Evolutionary conservation across 2,888 invertebrate species (phyloP).

Genomic region (Nemoura dubitans): DNA sequence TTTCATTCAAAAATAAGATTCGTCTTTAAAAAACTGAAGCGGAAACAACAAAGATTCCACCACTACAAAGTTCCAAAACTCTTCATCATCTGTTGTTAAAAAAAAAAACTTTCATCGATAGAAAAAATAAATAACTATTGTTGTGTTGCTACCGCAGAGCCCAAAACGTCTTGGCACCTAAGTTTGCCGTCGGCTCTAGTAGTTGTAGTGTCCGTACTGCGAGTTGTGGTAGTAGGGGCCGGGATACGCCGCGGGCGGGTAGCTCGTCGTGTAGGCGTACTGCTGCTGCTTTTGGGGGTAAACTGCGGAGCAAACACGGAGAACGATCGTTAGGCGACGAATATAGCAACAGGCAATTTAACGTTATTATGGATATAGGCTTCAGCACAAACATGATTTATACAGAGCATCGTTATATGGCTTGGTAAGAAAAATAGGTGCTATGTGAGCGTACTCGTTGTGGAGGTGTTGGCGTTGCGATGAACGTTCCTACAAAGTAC

Average conservation of each 20-base stretch:
- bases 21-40: too few species aligned
- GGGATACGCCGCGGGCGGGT: conserved; percentile 84
- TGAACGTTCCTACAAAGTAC: too few species aligned
- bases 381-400: too few species aligned
- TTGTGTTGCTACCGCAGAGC: background rate
- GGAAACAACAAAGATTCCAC: background rate
- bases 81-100: background rate
- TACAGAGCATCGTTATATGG: too few species aligned
- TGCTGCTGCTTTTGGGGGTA: conserved; percentile 95
- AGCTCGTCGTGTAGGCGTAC: conserved; percentile 85
- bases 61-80: background rate
- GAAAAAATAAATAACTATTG: conserved; percentile 12
- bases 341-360: too few species aligned
- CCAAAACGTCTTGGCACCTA: background rate
- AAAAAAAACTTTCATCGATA: background rate
- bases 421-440: too few species aligned
- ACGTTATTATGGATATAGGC: too few species aligned
- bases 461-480: too few species aligned
- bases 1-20: background rate
- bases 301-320: conserved; percentile 67
- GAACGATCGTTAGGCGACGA: conserved; percentile 41
- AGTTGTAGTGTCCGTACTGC: conserved; percentile 93
- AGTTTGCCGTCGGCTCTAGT: conserved; percentile 61
- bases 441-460: too few species aligned
- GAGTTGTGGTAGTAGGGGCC: conserved; percentile 90